phyloP scores from a whole-genome alignment of 2,888 invertebrate genomes.

The Drosophila anomelani region DNA sequence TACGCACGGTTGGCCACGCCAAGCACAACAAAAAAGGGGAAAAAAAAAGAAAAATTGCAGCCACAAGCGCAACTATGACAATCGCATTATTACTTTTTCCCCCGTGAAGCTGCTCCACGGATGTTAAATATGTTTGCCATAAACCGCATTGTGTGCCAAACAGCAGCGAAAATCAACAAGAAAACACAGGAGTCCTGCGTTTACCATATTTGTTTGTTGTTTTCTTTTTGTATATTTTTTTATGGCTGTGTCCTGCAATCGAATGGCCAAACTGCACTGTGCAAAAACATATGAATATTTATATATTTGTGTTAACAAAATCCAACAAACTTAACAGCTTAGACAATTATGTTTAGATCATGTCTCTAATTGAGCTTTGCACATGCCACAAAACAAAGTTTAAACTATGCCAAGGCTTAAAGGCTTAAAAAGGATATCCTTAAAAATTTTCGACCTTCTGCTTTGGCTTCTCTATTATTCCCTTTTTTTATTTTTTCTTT shows the following conservation, averaged over 20 bases:
- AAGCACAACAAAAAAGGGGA: background rate
- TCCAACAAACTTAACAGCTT: background rate
- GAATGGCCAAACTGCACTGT: background rate
- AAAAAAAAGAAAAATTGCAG: slow-evolving; percentile 5
- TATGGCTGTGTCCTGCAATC: background rate
- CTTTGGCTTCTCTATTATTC: background rate
- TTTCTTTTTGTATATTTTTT: background rate
- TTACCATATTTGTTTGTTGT: background rate
- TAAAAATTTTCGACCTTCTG: slow-evolving; percentile 19
- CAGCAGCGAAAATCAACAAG: slow-evolving; percentile 11
- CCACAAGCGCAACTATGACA: slow-evolving; percentile 27
- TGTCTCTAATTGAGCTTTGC: background rate
- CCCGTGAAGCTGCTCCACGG: background rate
- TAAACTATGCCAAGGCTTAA: background rate
- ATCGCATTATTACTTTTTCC: slow-evolving; percentile 31
- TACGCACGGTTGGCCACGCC: slow-evolving; percentile 44
- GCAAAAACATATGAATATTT: background rate
- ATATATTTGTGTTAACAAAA: background rate
- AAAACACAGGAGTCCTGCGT: slow-evolving; percentile 2
- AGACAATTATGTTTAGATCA: background rate
- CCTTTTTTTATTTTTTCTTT: background rate
- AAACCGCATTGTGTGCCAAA: slow-evolving; percentile 39
- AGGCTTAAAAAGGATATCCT: slow-evolving; percentile 5
- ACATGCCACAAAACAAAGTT: background rate
- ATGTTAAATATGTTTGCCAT: slow-evolving; percentile 33